Percentiles rank a stretch among this genome's conserved stretches.
Evolutionary conservation across 2,888 invertebrate genomes (phyloP).

Genomic region (Arctia plantaginis): DNA sequence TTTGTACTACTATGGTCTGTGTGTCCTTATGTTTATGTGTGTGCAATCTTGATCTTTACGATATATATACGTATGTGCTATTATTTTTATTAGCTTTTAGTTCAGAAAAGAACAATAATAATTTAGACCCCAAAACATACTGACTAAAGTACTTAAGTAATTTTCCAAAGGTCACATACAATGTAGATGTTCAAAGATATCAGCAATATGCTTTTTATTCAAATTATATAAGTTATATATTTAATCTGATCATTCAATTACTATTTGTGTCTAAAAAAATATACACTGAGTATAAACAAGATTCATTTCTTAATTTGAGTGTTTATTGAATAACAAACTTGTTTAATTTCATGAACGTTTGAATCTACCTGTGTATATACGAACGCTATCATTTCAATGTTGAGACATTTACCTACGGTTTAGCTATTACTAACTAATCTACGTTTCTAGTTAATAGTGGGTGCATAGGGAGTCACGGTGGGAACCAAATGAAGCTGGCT

Average conservation of each 20-base stretch:
- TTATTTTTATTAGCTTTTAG: not conserved
- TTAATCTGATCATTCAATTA: too few relatives aligned
- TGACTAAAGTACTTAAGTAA: too few relatives aligned
- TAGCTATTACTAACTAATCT: constrained; percentile 65
- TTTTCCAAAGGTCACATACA: not conserved
- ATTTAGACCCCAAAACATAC: not conserved
- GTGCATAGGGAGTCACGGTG: constrained; percentile 53
- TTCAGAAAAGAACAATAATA: not conserved
- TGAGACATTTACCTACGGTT: constrained; percentile 38
- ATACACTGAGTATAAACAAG: not conserved
- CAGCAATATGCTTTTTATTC: too few relatives aligned
- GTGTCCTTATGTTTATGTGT: not conserved
- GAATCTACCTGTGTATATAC: not conserved
- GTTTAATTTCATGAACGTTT: not conserved
- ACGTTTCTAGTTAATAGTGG: constrained; percentile 58
- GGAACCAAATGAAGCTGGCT: constrained; percentile 61
- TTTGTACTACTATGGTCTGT: constrained; percentile 2
- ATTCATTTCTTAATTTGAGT: not conserved
- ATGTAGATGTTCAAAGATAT: not conserved
- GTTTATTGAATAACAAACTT: not conserved
- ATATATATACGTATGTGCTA: not conserved
- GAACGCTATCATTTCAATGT: constrained; percentile 11
- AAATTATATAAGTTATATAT: too few relatives aligned
- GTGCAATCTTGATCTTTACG: not conserved
- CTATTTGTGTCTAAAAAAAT: too few relatives aligned